Conservation (phyloP, 2,113 vertebrate species). For the rabbit (Oryctolagus cuniculus) region DNA sequence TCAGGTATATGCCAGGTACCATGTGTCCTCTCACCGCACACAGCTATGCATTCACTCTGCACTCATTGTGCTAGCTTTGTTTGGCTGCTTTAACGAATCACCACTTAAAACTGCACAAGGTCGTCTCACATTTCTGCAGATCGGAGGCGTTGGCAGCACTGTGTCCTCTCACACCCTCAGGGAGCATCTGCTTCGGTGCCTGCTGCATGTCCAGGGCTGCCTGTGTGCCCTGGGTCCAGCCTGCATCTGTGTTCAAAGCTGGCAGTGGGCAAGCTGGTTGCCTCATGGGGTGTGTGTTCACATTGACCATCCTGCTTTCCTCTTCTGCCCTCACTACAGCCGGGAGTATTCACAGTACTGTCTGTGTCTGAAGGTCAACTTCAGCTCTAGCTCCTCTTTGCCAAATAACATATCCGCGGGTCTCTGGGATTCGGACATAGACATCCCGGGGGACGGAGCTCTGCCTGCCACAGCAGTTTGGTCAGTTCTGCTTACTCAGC, state of each 20-base stretch:
- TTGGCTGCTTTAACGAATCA: background rate
- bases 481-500: background rate
- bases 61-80: too few relatives aligned
- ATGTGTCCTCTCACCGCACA: too few relatives aligned
- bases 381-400: background rate
- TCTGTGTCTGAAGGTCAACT: background rate
- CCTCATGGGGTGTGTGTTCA: background rate
- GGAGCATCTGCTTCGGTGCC: background rate
- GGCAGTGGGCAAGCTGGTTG: accelerated
- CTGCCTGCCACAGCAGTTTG: too few relatives aligned
- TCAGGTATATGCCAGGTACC: background rate
- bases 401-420: too few relatives aligned
- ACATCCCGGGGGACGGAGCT: background rate
- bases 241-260: background rate
- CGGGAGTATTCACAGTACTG: background rate
- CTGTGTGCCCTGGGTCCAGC: background rate
- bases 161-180: background rate
- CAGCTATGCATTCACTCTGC: background rate
- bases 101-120: background rate
- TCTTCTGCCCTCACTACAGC: background rate
- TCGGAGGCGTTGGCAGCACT: background rate
- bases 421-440: background rate
- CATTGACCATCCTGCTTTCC: background rate
- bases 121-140: background rate
- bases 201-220: too few relatives aligned